Base-by-base conservation (phyloP, 2,113 vertebrate genomes). In the Amphilophus citrinellus region DNA sequence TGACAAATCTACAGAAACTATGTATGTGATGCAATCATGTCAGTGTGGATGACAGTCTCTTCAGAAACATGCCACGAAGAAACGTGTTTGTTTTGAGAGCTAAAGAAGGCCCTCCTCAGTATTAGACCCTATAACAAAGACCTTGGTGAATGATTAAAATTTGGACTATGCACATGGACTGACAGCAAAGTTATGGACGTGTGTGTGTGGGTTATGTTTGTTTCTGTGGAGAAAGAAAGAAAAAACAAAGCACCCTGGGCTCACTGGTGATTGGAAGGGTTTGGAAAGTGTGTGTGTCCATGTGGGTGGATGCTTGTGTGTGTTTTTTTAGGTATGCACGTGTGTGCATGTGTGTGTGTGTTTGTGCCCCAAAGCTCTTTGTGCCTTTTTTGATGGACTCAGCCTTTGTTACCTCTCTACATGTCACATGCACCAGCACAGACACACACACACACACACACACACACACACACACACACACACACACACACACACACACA, bases 341-440 rank as follows among this genome's bases (percentile, higher is more conserved):
- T 66, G 59, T 47, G 18, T 60, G 62, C 68, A 20, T 35, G 30
- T 66, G 59, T 47, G 18, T 60, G 62, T 76, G 24, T 35, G n/a
- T 60, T 75, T 88, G 79, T 77, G 83, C 82, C 80, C 63, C 63
- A 35, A 81, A 86, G 85, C 60, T 76, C 78, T 94, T 57, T 94
- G 88, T 90, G 85, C 88, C 80, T 90, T 88, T 68, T 93, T 84
- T 62, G 78, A 89, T 91, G 76, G 88, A 68, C 77, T 87, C 78
- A 76, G 87, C 81, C 82, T 84, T 91, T 94, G 88, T 93, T 87
- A 87, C 84, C 86, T 88, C 79, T 93, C 79, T 79, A 15, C 68
- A 37, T 88, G 87, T 89, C 77, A 84, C 81, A 84, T 63, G 50
- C 83, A 85, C 57, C 61, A 22, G 77, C 71, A 82, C 63, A 8